A percentile compares a stretch with the other conserved stretches of the same genome.
phyloP scores from a whole-genome alignment of 2,888 invertebrate species.

The Lottia gigantea region DNA sequence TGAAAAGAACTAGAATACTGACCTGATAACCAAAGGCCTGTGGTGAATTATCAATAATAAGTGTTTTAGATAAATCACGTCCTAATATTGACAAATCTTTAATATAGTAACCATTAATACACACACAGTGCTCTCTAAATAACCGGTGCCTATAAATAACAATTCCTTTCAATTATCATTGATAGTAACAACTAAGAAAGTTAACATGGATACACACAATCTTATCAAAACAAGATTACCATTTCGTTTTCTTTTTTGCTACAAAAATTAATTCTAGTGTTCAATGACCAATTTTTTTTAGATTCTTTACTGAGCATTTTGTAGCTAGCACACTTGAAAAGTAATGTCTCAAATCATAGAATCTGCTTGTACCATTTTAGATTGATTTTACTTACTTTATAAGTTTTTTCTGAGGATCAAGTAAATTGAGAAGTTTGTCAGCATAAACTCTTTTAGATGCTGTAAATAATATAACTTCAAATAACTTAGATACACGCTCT shows the following conservation, averaged over 20 bases:
- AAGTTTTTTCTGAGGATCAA: slow-evolving; percentile 88
- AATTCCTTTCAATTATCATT: background rate
- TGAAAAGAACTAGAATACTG: slow-evolving; percentile 44
- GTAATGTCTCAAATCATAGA: too few relatives aligned
- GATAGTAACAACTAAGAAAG: too few relatives aligned
- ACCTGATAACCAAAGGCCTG: slow-evolving; percentile 93
- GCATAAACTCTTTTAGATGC: slow-evolving; percentile 96
- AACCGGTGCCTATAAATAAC: slow-evolving; percentile 75
- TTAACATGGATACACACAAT: too few relatives aligned
- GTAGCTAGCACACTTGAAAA: too few relatives aligned
- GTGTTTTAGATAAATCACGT: slow-evolving; percentile 87
- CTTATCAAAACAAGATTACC: too few relatives aligned
- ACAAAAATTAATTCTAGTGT: too few relatives aligned
- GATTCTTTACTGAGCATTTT: too few relatives aligned
- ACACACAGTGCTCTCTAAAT: slow-evolving; percentile 94
- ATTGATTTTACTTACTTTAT: slow-evolving; percentile 77
- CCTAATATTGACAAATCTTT: slow-evolving; percentile 94
- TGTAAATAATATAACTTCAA: slow-evolving; percentile 94
- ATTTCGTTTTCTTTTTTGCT: too few relatives aligned
- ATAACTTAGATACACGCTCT: slow-evolving; percentile 85
- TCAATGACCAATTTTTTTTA: too few relatives aligned
- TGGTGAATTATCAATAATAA: slow-evolving; percentile 89
- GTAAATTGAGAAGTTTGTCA: slow-evolving; percentile 88
- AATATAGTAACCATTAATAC: slow-evolving; percentile 95
- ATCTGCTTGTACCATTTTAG: too few relatives aligned